These are phyloP conservation scores for Hydrozoanthus gracilis DNA, from an alignment of 92 coral and sea anemone genomes.

Conservation along the genomic window DNA sequence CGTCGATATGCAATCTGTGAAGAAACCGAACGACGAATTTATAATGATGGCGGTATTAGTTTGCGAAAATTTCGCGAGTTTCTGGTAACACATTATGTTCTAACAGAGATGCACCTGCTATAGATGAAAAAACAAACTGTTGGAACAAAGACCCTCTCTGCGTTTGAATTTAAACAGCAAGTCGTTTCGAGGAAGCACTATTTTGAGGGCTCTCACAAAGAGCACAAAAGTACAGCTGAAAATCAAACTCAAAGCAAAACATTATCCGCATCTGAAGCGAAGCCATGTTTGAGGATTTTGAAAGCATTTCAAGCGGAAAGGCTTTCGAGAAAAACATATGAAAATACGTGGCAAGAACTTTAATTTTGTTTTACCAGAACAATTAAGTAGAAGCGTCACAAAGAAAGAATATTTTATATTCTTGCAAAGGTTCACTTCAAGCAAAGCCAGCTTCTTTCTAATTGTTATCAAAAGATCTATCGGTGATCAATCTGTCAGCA, in stretches of 20 bases:
- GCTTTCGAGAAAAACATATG: neutral
- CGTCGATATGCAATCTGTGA: constrained; percentile 35
- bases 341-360: too few species aligned
- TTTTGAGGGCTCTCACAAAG: neutral
- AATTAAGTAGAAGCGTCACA: neutral
- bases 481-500: neutral
- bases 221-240: neutral
- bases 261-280: constrained; percentile 11
- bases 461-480: constrained; percentile 8
- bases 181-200: neutral
- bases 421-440: neutral
- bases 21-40: constrained; percentile 27
- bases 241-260: neutral
- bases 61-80: constrained; percentile 32
- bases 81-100: constrained; percentile 33
- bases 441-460: neutral
- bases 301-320: neutral
- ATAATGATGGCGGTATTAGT: constrained; percentile 31
- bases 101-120: constrained; percentile 34
- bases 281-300: neutral
- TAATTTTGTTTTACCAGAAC: too few species aligned
- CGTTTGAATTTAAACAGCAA: neutral
- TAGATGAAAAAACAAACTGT: neutral
- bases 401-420: neutral
- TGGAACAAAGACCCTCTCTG: neutral